phyloP scores from a whole-genome alignment of 2,888 invertebrate genomes.

The Cosmorhoe ocellata region DNA sequence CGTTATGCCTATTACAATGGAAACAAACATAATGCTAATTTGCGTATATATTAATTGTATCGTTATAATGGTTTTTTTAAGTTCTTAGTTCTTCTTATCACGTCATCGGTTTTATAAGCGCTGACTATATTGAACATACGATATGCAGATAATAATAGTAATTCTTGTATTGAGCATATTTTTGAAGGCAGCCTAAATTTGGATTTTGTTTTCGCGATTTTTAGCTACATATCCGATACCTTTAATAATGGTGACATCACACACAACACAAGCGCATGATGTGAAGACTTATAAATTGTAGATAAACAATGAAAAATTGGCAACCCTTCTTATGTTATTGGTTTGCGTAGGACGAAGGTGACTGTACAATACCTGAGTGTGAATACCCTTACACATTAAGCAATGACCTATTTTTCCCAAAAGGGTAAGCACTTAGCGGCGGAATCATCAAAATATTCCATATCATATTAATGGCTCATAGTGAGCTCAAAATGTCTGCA shows the following conservation, averaged over 20 bases:
- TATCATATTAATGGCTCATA: too few species aligned
- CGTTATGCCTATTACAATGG: slow-evolving; percentile 20
- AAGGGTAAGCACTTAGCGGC: neutral
- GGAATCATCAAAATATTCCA: neutral
- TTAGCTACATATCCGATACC: too few species aligned
- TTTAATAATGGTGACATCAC: too few species aligned
- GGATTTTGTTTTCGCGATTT: too few species aligned
- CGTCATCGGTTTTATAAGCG: slow-evolving; percentile 8
- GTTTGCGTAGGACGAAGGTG: slow-evolving; percentile 2
- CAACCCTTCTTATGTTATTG: slow-evolving; percentile 16
- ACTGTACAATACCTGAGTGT: too few species aligned
- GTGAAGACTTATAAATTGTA: slow-evolving; percentile 17
- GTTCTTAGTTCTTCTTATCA: neutral
- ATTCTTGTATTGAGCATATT: too few species aligned
- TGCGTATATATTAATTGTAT: neutral
- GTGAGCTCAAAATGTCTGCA: too few species aligned
- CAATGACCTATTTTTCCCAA: neutral
- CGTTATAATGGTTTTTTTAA: slow-evolving; percentile 12
- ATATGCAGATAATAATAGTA: slow-evolving; percentile 24
- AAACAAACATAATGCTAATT: slow-evolving; percentile 25
- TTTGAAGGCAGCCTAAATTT: too few species aligned
- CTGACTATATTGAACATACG: slow-evolving; percentile 21
- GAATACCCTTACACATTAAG: too few species aligned
- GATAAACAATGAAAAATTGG: slow-evolving; percentile 3
- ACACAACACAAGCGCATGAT: slow-evolving; percentile 16